Evolutionary conservation across 2,888 invertebrate species (phyloP).

Genomic region (Muschampia plurimacula): DNA sequence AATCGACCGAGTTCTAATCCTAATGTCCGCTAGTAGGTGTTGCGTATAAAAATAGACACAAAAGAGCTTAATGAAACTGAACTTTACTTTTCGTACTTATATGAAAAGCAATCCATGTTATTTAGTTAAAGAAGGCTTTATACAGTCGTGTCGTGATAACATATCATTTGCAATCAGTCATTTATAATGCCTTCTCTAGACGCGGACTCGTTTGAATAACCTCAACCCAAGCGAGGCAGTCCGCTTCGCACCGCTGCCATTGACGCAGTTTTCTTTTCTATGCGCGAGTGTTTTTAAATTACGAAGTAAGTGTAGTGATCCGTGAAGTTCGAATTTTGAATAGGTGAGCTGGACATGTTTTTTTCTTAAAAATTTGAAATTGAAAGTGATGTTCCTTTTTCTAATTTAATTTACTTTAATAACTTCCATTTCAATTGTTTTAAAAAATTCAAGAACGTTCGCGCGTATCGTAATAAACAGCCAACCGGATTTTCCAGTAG

Average conservation of each 20-base stretch:
- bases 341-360: background rate
- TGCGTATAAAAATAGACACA: too few species aligned
- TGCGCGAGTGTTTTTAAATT: slow-evolving; percentile 11
- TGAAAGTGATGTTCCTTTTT: background rate
- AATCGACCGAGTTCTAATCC: too few species aligned
- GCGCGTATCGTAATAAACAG: slow-evolving; percentile 8
- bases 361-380: background rate
- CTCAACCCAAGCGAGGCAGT: slow-evolving; percentile 53
- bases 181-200: slow-evolving; percentile 20
- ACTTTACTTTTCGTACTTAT: background rate
- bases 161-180: slow-evolving; percentile 34
- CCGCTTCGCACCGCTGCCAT: slow-evolving; percentile 59
- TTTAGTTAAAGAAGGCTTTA: slow-evolving; percentile 23
- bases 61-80: too few species aligned
- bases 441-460: slow-evolving; percentile 6
- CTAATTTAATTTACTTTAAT: background rate
- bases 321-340: slow-evolving; percentile 19
- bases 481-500: background rate
- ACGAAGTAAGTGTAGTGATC: slow-evolving; percentile 15
- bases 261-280: slow-evolving; percentile 48
- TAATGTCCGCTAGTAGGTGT: too few species aligned
- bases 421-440: background rate
- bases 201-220: slow-evolving; percentile 37
- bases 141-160: slow-evolving; percentile 20
- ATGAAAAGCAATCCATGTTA: background rate